Base-by-base conservation (phyloP, 2,888 invertebrate species). In the Lithophane leautieri region DNA sequence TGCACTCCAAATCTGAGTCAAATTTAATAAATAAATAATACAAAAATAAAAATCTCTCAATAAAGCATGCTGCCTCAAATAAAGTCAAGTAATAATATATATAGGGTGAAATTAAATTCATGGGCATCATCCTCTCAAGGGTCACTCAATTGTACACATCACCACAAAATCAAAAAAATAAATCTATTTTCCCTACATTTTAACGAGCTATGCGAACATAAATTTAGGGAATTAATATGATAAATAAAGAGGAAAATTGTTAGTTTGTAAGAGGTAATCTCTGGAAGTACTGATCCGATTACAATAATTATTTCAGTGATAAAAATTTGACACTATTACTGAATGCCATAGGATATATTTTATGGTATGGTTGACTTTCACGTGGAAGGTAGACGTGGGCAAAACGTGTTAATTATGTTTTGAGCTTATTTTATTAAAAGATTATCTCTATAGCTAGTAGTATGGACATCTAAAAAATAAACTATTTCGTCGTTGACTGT, bases 401-500 rank as follows among this genome's bases (percentile, higher is more conserved):
- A 44, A 19, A 65, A 12, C 3, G 12, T 11, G 11, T 0, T 47
- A 19, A n/a, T 19, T 4, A 34, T 66, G 1, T 14, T 44, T 22
- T 22, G 4, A 34, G 6, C 6, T 16, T 34, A 34, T 40, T 56
- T 71, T 40, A 28, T n/a, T 34, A 6, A 56, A 6, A 50, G 19
- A 16, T 7, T 16, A 28, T 34, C 54, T n/a, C 56, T 34, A 54
- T 66, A 79, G 3, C 34, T 19, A 14, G 86, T 88, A 4, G 84
- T 91, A 75, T 94, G 94, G 0, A 76, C 66, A 62, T 92, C 81
- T 25, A 82, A 82, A 52, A 89, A 89, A 66, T 92, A 91, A 0
- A 91, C 84, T 6, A 91, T 85, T 60, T 86, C n/a, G 14, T 89
- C 82, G 7, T 89, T 58, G 4, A 89, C 7, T 0, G 91, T 92